Base-by-base conservation (phyloP, 1,140 invertebrate species). In the Philopotamus ludificatus region DNA sequence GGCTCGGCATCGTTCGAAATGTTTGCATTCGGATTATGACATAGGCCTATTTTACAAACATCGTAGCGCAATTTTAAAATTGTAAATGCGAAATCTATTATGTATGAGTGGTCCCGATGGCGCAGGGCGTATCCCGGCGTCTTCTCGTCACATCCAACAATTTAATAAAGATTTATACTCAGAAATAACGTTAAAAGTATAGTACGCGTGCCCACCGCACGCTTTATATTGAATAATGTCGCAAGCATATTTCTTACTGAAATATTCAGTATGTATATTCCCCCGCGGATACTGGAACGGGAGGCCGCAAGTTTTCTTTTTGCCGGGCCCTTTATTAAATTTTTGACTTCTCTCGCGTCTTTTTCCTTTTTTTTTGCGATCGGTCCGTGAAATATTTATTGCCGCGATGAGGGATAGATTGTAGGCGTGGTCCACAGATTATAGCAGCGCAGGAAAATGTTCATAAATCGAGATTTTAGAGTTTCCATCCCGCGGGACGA, bases 1-100 rank as follows among this genome's bases (percentile, higher is more conserved):
- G 28, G 25, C 23, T 26, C 26, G 12, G 23, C 22, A n/a, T n/a
- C n/a, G 44, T 50, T 50, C 50, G 59, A 62, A 62, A 50, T 50
- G 59, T 62, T 62, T 62, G 59, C 45, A 25, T 45, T 50, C 23
- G 25, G 44, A 44, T 62, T 49, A 50, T 50, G 44, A 45, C 15
- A 58, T 34, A 12, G 28, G 28, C 28, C 28, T 34, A 34, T 34
- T 34, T 34, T 34, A 34, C 12, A 12, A 12, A 7, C 12, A 34
- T 34, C 12, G 4, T 34, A 7, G 4, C 12, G 4, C 12, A 34
- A 34, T 34, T 34, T n/a, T n/a, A n/a, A n/a, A n/a, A n/a, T n/a
- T n/a, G n/a, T n/a, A n/a, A n/a, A n/a, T n/a, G n/a, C n/a, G n/a
- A n/a, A n/a, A n/a, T n/a, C n/a, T n/a, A n/a, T n/a, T n/a, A n/a